Base-by-base conservation (phyloP, 1,140 invertebrate genomes). In the Bombus polaris region DNA sequence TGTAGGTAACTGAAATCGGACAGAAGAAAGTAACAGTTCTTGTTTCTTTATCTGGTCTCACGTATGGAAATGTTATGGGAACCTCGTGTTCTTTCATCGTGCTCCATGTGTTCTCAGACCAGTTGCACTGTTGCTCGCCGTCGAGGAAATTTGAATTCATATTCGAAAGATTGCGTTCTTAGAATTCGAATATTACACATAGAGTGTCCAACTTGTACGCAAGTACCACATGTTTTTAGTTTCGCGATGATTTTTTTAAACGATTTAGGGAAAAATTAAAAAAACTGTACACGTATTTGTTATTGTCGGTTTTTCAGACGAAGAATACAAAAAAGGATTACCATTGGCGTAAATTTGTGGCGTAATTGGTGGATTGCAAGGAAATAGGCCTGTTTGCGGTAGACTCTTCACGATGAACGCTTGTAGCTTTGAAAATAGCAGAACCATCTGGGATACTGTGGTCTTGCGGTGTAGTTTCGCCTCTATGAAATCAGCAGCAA, bases 401-500 rank as follows among this genome's bases (percentile, higher is more conserved):
- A 95, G 88, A 83, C 85, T 88, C 87, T 93, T 95, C 59, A 87
- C 59, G 44, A 95, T 92, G 78, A 90, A 90, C 72, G 90, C 90
- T 83, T 95, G 95, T 28, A 95, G 87, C 83, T 95, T 95, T 22
- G 95, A 94, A 81, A 95, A 95, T 75, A 95, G 88, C 80, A 95
- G 80, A 39, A 95, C 93, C 91, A 95, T 81, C 88, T 95, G 94
- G n/a, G 88, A 89, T 22, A 95, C 93, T 39, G 91, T 39, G 18
- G 93, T 90, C 75, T 93, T 95, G 71, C 87, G 89, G 73, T 83
- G 88, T 35, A 95, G 85, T 72, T 93, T 94, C 6, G 92, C 90
- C 74, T 93, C 95, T 95, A 91, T 70, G 83, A 85, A 89, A 92
- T 91, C 68, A 83, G 83, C 85, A 83, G 73, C 88, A 85, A 57